A percentile compares a stretch with the other conserved stretches of the same genome.
These are phyloP conservation scores for Styela clava DNA, from an alignment of 23 tunicate species.

Conservation along the genomic window DNA sequence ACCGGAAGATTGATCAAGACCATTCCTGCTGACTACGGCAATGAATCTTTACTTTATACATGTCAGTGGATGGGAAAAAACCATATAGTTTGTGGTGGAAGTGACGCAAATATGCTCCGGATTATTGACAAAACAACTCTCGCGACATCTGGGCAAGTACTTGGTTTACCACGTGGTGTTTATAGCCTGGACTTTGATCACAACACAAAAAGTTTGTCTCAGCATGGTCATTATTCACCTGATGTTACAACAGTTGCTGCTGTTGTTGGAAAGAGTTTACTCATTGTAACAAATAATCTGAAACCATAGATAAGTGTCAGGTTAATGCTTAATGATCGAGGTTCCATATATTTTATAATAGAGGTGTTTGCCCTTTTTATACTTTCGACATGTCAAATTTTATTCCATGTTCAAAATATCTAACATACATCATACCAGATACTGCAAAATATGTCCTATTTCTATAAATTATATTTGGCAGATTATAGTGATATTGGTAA, in stretches of 20 bases:
- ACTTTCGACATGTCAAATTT: no score
- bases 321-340: no score
- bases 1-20: constrained; percentile 54
- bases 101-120: constrained; percentile 61
- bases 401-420: no score
- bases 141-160: constrained; percentile 56
- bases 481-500: no score
- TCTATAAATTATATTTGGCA: no score
- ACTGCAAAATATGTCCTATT: no score
- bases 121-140: constrained; percentile 68
- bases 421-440: no score
- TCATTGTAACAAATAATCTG: constrained; percentile 54
- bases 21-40: constrained; percentile 61
- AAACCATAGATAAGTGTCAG: not conserved
- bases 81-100: constrained; percentile 79
- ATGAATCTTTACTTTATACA: constrained; percentile 62
- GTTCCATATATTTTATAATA: no score
- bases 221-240: constrained; percentile 38
- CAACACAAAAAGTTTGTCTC: constrained; percentile 20
- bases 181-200: constrained; percentile 87
- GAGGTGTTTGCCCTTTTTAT: no score
- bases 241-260: constrained; percentile 79
- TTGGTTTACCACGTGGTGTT: constrained; percentile 71
- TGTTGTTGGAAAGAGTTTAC: constrained; percentile 55
- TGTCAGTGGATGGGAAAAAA: constrained; percentile 86